Conservation (phyloP, 2,888 invertebrate species). For the Ennomos erosarius region DNA sequence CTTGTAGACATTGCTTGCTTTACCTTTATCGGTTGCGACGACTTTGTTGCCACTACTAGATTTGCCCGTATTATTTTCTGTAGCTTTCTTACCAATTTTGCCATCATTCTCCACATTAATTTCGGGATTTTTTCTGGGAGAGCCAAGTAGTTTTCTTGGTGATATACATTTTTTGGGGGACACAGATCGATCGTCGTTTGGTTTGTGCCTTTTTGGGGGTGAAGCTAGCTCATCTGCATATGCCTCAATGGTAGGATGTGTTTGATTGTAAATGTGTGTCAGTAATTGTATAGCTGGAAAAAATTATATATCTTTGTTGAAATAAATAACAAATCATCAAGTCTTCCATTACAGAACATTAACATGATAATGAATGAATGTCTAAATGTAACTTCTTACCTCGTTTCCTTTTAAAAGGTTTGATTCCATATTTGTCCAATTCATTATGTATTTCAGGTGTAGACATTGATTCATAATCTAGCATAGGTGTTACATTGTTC, state of each 20-base stretch:
- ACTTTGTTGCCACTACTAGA: neutral
- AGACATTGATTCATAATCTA: constrained; percentile 84
- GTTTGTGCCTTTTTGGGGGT: constrained; percentile 63
- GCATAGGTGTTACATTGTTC: constrained; percentile 83
- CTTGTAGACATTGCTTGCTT: constrained; percentile 2
- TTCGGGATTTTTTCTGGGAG: constrained; percentile 37
- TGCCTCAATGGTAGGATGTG: constrained; percentile 85
- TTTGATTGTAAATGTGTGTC: constrained; percentile 88
- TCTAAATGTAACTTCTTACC: constrained; percentile 54
- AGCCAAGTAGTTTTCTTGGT: constrained; percentile 35
- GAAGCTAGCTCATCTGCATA: constrained; percentile 50
- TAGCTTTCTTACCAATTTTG: neutral
- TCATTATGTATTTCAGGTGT: constrained; percentile 84
- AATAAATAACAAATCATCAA: too few relatives aligned
- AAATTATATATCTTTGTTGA: neutral
- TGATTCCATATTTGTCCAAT: constrained; percentile 87
- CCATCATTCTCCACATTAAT: constrained; percentile 12
- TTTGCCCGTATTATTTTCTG: neutral
- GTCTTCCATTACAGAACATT: too few relatives aligned
- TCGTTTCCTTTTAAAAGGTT: constrained; percentile 87
- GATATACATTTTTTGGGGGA: constrained; percentile 31
- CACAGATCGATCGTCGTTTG: constrained; percentile 41
- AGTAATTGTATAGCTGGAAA: constrained; percentile 86
- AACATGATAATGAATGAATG: too few relatives aligned
- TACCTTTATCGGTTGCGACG: constrained; percentile 5